A percentile compares a stretch with the other conserved stretches of the same genome.
Conservation (phyloP, 2,888 invertebrate species). For the Drosophila fulvimacula region DNA sequence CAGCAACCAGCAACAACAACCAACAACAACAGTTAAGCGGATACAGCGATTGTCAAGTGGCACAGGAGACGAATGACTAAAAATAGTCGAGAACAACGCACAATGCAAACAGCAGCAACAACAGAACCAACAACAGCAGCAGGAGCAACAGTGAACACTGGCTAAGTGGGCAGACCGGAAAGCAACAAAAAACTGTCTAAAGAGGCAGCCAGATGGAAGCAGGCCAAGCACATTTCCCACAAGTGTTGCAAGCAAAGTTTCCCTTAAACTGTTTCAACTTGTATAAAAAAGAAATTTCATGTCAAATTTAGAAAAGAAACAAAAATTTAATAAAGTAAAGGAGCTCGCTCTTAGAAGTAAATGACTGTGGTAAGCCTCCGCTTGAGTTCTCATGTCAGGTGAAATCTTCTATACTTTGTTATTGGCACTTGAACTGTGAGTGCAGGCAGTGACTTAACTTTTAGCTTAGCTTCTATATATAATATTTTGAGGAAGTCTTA, state of each 20-base stretch:
- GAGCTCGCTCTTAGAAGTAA: too few species aligned
- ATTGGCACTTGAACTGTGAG: background rate
- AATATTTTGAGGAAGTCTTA: background rate
- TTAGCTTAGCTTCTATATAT: background rate
- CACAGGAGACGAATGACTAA: constrained; percentile 30
- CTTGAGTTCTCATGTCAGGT: background rate
- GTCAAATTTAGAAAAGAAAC: background rate
- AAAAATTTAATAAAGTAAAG: background rate
- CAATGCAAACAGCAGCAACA: constrained; percentile 18
- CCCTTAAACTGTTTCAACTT: background rate
- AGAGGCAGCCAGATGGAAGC: background rate
- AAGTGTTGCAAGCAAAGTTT: constrained; percentile 2
- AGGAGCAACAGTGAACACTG: constrained; percentile 26
- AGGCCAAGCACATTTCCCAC: background rate
- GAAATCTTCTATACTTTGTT: background rate
- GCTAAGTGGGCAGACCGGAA: constrained; percentile 13
- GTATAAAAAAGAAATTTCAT: background rate
- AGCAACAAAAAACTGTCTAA: background rate
- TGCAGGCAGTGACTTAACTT: background rate
- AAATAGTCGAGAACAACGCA: constrained; percentile 31
- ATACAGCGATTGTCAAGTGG: constrained; percentile 74
- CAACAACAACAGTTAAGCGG: constrained; percentile 60
- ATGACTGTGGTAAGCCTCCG: background rate
- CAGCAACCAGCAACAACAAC: background rate
- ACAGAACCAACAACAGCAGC: background rate